These are phyloP conservation scores for Hirudinaria manillensis DNA, from an alignment of 2,888 invertebrate genomes.

Conservation along the genomic window DNA sequence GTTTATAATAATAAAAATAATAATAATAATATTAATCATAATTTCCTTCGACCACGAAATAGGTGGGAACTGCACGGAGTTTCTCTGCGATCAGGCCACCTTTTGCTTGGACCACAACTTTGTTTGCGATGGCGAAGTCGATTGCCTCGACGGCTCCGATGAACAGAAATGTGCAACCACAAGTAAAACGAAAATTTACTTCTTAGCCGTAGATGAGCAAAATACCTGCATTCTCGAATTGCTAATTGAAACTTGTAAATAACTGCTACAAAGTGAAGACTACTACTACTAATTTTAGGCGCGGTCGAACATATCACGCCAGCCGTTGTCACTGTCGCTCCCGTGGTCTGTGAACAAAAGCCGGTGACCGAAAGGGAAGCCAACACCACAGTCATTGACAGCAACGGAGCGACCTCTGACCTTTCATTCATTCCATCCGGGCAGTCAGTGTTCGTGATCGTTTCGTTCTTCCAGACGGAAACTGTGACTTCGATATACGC, in stretches of 20 bases:
- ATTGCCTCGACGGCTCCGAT: slow-evolving; percentile 24
- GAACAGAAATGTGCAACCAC: slow-evolving; percentile 10
- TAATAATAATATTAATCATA: too few species aligned
- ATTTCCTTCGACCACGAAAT: too few species aligned
- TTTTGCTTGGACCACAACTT: neutral
- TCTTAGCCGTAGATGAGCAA: too few species aligned
- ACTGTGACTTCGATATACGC: neutral
- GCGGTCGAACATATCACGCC: neutral
- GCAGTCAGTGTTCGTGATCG: neutral
- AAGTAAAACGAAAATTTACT: neutral
- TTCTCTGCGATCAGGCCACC: neutral
- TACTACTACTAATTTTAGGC: neutral
- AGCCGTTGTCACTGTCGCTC: neutral
- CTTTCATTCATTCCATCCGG: neutral
- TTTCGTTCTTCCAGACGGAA: neutral
- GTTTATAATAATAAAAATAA: neutral
- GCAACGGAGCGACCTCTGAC: neutral
- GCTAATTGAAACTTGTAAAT: neutral
- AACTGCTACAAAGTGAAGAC: neutral
- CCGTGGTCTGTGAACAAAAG: neutral
- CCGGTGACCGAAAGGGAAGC: neutral
- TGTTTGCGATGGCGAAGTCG: slow-evolving; percentile 16
- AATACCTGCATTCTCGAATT: neutral
- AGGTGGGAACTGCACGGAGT: slow-evolving; percentile 12
- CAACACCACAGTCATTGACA: neutral